phyloP scores from a whole-genome alignment of 2,888 invertebrate species.

The Silvanus unidentatus region DNA sequence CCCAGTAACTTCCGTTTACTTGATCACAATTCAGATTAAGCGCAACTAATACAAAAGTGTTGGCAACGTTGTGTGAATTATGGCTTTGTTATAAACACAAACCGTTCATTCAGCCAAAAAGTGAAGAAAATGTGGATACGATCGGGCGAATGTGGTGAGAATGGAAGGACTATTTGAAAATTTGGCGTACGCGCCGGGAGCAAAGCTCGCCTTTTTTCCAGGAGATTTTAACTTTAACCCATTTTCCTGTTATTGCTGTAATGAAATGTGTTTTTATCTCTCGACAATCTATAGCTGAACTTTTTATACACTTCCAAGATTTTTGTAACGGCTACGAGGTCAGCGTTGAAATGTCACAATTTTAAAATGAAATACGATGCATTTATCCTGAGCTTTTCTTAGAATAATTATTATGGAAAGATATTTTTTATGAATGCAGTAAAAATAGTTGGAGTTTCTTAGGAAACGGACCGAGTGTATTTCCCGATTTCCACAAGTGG shows the following conservation, averaged over 20 bases:
- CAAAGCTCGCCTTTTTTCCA: background rate
- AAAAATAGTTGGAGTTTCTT: background rate
- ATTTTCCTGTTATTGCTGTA: background rate
- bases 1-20: conserved; percentile 32
- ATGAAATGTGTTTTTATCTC: no score
- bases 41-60: conserved; percentile 31
- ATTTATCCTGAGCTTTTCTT: background rate
- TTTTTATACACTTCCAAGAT: conserved; percentile 22
- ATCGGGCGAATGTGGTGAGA: background rate
- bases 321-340: conserved; percentile 17
- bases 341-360: conserved; percentile 23
- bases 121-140: conserved; percentile 1
- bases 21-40: conserved; percentile 29
- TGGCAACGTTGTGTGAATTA: conserved; percentile 19
- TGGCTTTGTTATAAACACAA: background rate
- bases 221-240: background rate
- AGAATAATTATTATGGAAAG: background rate
- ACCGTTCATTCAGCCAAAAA: no score
- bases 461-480: background rate
- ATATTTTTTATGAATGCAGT: background rate
- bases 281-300: conserved; percentile 11
- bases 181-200: background rate
- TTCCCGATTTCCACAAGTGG: no score
- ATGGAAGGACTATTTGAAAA: background rate
- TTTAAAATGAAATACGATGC: conserved; percentile 3